Evolutionary conservation across 2,113 vertebrate species (phyloP), one percentile per base, ranked within the genome.

Genomic region (Gnathonemus echidnorhynchus): DNA sequence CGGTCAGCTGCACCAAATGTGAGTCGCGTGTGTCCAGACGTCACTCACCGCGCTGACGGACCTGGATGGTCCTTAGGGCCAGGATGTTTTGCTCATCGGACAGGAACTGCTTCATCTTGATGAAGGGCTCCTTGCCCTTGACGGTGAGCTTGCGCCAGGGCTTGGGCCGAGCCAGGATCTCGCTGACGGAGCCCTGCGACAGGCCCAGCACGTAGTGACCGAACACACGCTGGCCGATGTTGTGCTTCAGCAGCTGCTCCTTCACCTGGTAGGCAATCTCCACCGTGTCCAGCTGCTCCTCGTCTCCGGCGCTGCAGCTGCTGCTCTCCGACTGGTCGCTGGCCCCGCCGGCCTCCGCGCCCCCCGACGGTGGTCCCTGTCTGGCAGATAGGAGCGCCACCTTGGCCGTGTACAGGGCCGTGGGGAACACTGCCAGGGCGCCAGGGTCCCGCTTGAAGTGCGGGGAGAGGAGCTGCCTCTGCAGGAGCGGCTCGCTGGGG

Each of bases 61-160:
- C 98, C 95, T 99, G 98, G 94, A 99, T 99, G 91, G 98, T 99
- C 94, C 98, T 95, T 50, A 99, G 96, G 1, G 98, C 98, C 93
- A 99, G 95, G 92, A 99, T 98, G 56, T 99, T 99, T 95, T 99
- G 98, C 88, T 99, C 98, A 0, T 99, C 98, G 0, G 98, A 98
- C 62, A 99, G 96, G 95, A 99, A 99, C 96, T 99, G 98, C 95
- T 98, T 99, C 98, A 99, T 99, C 95, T 99, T 99, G 94, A 98
- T 97, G 93, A 99, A 99, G 0, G 98, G 98, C 92, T 99, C 98
- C 94, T 99, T 99, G 90, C 98, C 98, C 94, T 99, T 99, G 91
- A 99, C 98, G 0, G 98, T 99, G 93, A 99, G 97, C 95, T 99
- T 99, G 94, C 98, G 97, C 98, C 98, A 99, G 90, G 98, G 98